Percentiles rank a stretch among this genome's conserved stretches.
Conservation (phyloP, 2,113 vertebrate genomes). For the Micromys minutus region DNA sequence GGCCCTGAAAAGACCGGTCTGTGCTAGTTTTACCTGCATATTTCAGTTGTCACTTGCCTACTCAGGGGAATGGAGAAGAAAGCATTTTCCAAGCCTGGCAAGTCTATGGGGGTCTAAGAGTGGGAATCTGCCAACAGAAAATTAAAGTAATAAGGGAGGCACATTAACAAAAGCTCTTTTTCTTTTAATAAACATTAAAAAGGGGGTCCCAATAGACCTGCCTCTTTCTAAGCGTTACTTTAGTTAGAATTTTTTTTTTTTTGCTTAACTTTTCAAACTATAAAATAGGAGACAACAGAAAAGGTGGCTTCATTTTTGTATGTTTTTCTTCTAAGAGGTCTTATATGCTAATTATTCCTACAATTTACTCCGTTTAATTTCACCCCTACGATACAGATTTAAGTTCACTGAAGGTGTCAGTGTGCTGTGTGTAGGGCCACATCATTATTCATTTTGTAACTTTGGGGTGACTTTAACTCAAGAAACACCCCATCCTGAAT, state of each 20-base stretch:
- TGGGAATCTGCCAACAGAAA: constrained; percentile 65
- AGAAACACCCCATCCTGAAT: background rate
- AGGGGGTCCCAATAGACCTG: constrained; percentile 47
- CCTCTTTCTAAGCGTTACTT: constrained; percentile 57
- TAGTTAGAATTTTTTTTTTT: constrained; percentile 39
- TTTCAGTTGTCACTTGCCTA: constrained; percentile 68
- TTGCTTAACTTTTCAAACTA: constrained; percentile 37
- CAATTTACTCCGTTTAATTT: constrained; percentile 40
- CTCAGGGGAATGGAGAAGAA: constrained; percentile 66
- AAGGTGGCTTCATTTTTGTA: constrained; percentile 27
- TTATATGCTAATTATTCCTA: constrained; percentile 16
- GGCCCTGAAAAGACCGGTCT: constrained; percentile 26
- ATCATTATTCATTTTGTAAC: constrained; percentile 49
- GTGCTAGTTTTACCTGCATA: constrained; percentile 55
- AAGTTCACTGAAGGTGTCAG: constrained; percentile 4
- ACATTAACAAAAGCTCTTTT: constrained; percentile 72
- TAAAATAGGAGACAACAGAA: constrained; percentile 21
- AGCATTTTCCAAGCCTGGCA: constrained; percentile 48
- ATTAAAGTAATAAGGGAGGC: constrained; percentile 73
- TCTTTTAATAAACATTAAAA: constrained; percentile 70
- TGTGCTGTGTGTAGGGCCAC: background rate
- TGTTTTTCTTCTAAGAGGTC: constrained; percentile 5
- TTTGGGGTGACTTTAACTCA: constrained; percentile 37
- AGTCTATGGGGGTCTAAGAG: constrained; percentile 61
- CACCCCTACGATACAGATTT: background rate